Base-by-base conservation (phyloP, 2,888 invertebrate species). In the Reticulitermes lucifugus region DNA sequence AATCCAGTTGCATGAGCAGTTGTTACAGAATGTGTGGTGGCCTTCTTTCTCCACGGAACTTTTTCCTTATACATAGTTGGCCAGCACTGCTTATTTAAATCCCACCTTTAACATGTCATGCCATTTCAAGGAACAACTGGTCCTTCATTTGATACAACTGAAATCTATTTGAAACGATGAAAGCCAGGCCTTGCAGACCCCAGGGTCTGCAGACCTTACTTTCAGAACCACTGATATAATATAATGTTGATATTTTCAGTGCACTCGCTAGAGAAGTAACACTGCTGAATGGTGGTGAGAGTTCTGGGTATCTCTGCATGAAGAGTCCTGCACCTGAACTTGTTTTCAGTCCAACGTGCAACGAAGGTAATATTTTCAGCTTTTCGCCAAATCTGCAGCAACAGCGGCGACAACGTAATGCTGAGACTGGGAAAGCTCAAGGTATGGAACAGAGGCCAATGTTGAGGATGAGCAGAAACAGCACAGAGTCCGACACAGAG, bases 281-380 rank as follows among this genome's bases (percentile, higher is more conserved):
- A 46, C n/a, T 25, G 85, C 83, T 89, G 88, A 85, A 91, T 35
- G 87, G 87, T 21, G 88, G 91, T 90, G 91, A 92, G 87, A 91
- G 91, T 79, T 92, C 93, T 85, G 94, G 94, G 35, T 95, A 95
- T 89, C 90, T 94, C 84, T 93, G 93, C 89, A 94, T 95, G 94
- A 86, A 86, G 65, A 86, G 85, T 59, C 92, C 94, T 0, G 89
- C 90, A 4, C 88, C 89, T n/a, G 89, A 89, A 21, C 89, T 88
- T 2, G 92, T 93, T 88, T 94, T 94, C 89, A 94, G 93, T 89
- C 94, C 94, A 2, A 91, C 93, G 86, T 88, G 90, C 2, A 89
- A 89, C 4, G 90, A 90, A 9, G 86, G 87, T 5, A 91, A 84
- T 35, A 41, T 92, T 86, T 94, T 94, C 88, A 91, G 92, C 87